Base-by-base conservation (phyloP, 2,888 invertebrate genomes). In the Hirtodrosophila confusa region DNA sequence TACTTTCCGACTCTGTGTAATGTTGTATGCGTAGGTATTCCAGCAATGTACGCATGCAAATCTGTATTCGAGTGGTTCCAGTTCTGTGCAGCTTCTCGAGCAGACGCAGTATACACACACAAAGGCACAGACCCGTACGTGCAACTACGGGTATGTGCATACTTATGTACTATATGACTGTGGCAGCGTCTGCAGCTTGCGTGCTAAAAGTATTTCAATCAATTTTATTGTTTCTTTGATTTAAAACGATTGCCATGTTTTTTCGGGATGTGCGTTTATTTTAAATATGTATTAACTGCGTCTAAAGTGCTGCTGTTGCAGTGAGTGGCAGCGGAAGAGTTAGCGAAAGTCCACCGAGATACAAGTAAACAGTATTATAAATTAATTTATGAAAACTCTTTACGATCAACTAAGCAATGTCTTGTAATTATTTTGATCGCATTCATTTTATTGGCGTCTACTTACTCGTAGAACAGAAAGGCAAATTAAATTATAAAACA, bases 31-130 rank as follows among this genome's bases (percentile, higher is more conserved):
- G 90, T 89, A 90, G 89, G 90, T 88, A 89, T 90, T 83, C 87
- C 83, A 89, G 83, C 88, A 88, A 90, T 88, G 88, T 75, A 86
- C 78, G 80, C 84, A 89, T 89, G 88, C 88, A 89, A 89, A 89
- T 88, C 68, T 78, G 62, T 65, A 62, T 72, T 56, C 31, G 48
- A 54, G 67, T 51, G 68, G 67, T 57, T 83, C 74, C 80, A 83
- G 80, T 84, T 80, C 62, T 68, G 57, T 48, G 11, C 62, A 82
- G 69, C 65, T 47, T 72, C 64, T 66, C 70, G 35, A 44, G 45
- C 58, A 45, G 43, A 58, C 48, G 56, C 57, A 12, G 35, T 51
- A 23, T 43, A 29, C 27, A 33, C 24, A 17, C 12, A 47, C 24
- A 37, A 17, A 17, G 17, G 17, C 17, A 17, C 17, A 17, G 17